Percentiles rank a stretch among this genome's conserved stretches.
Evolutionary conservation across 2,797 vertebrate species (phyloP).

Genomic region (Varecia variegata): DNA sequence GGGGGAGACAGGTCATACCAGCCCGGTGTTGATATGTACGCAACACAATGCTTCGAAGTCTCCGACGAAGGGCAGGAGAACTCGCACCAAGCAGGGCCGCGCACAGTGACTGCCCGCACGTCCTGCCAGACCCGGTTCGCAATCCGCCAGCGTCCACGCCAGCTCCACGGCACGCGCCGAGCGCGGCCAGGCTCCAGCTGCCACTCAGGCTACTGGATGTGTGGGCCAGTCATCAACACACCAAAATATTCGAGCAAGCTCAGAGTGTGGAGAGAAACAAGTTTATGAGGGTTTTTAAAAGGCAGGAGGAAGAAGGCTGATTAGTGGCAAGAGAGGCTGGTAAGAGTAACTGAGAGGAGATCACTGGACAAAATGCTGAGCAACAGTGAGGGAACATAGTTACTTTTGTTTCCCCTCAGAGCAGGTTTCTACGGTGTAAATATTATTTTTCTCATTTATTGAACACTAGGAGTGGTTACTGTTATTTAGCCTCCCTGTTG

Average conservation of each 20-base stretch:
- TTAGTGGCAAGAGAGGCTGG: not conserved
- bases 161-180: not conserved
- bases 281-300: not conserved
- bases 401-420: not conserved
- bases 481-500: not conserved
- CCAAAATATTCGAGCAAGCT: not conserved
- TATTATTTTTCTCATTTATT: not conserved
- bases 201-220: not conserved
- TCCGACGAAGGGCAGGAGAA: not conserved
- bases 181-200: not conserved
- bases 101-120: not conserved
- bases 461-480: not conserved
- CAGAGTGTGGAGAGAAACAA: not conserved
- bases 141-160: not conserved
- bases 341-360: not conserved
- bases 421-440: not conserved
- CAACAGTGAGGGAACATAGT: not conserved
- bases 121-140: not conserved
- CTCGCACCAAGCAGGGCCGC: not conserved
- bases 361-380: not conserved
- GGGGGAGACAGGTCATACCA: not conserved
- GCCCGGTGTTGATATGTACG: not conserved
- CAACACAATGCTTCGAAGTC: not conserved
- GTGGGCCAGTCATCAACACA: not conserved
- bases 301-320: not conserved